Conservation (phyloP, 2,888 invertebrate species). For the Drosophila testacea region DNA sequence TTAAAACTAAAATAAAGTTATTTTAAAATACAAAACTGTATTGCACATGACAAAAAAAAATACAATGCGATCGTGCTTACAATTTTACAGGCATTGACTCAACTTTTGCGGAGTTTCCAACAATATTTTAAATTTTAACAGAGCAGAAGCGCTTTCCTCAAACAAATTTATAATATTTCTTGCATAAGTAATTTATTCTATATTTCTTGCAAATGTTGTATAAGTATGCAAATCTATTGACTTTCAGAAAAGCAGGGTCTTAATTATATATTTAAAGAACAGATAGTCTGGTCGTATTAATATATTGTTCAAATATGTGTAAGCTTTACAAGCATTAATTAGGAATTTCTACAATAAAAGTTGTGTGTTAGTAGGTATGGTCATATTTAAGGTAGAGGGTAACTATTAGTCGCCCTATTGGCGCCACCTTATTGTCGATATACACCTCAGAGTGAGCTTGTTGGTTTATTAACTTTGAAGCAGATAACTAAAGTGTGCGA, state of each 20-base stretch:
- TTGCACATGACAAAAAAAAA: slow-evolving; percentile 42
- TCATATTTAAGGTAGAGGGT: not conserved
- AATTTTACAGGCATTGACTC: slow-evolving; percentile 30
- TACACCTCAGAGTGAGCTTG: slow-evolving; percentile 4
- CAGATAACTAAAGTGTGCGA: slow-evolving; percentile 21
- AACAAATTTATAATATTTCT: too few species aligned
- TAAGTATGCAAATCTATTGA: too few species aligned
- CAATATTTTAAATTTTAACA: not conserved
- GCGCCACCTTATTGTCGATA: not conserved
- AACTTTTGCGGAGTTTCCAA: slow-evolving; percentile 17
- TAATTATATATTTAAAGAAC: too few species aligned
- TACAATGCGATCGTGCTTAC: slow-evolving; percentile 17
- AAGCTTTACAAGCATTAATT: too few species aligned
- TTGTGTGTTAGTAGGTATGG: too few species aligned
- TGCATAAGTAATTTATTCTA: too few species aligned
- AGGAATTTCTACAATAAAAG: too few species aligned
- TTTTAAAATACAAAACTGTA: slow-evolving; percentile 52
- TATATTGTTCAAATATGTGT: too few species aligned
- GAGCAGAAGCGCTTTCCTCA: not conserved
- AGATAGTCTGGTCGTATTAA: too few species aligned
- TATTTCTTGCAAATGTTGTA: too few species aligned
- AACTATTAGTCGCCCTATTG: not conserved
- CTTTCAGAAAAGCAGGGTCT: too few species aligned
- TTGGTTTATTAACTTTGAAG: slow-evolving; percentile 17
- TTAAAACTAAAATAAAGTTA: slow-evolving; percentile 79